Evolutionary conservation across 2,888 invertebrate genomes (phyloP).

Genomic region (Taphrorychus bicolor): DNA sequence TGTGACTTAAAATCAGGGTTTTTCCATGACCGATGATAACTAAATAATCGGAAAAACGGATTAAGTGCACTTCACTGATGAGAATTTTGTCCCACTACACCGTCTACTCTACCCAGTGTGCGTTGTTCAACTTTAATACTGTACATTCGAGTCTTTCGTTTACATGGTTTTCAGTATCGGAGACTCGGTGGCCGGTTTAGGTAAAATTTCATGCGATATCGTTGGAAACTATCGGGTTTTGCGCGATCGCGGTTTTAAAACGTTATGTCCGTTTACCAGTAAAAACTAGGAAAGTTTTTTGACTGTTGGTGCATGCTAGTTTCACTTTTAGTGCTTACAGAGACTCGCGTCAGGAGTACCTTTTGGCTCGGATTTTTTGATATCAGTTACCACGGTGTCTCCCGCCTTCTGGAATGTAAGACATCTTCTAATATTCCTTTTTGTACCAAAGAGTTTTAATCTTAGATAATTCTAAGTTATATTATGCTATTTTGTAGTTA

Average conservation of each 20-base stretch:
- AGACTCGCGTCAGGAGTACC: no score
- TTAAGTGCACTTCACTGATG: background rate
- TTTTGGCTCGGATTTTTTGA: no score
- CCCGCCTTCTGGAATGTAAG: no score
- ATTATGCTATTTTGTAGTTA: no score
- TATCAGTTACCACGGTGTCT: no score
- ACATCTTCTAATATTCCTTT: no score
- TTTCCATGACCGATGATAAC: background rate
- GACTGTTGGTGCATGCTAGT: background rate
- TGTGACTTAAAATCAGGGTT: background rate
- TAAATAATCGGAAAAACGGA: no score
- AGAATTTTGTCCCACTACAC: background rate
- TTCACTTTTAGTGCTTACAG: no score
- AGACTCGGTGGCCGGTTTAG: conserved; percentile 14
- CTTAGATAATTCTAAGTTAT: no score
- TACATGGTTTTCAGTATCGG: conserved; percentile 23
- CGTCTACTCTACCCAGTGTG: background rate
- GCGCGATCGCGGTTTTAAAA: conserved; percentile 1
- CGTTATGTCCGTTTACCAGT: no score
- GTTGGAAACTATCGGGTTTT: background rate
- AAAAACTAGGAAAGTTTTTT: background rate
- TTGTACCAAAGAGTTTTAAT: no score
- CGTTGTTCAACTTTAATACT: conserved; percentile 25
- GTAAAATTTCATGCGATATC: background rate
- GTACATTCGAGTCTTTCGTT: conserved; percentile 1